Evolutionary conservation across 2,888 invertebrate species (phyloP).

Genomic region (Empis livida): DNA sequence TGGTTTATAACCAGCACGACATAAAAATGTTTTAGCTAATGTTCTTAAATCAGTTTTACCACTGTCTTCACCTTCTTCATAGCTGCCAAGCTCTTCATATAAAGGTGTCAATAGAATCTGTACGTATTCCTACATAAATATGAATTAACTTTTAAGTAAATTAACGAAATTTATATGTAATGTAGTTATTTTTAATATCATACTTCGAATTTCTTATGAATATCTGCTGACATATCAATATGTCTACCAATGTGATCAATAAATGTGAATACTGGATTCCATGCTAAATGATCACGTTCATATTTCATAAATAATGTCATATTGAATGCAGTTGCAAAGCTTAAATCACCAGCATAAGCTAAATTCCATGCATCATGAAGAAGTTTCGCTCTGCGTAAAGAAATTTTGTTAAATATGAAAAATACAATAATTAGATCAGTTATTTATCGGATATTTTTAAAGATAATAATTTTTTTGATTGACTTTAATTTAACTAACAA

Average conservation of each 20-base stretch:
- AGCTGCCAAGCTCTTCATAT: slow-evolving; percentile 51
- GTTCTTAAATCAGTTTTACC: slow-evolving; percentile 55
- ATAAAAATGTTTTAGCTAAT: slow-evolving; percentile 57
- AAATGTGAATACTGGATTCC: slow-evolving; percentile 74
- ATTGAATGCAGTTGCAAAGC: slow-evolving; percentile 61
- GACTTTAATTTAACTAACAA: too few relatives aligned
- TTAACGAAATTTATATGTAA: not conserved
- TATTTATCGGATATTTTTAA: too few relatives aligned
- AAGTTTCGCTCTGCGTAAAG: slow-evolving; percentile 57
- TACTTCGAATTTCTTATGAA: slow-evolving; percentile 62
- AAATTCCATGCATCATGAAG: slow-evolving; percentile 68
- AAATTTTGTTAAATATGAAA: too few relatives aligned
- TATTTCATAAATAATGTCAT: slow-evolving; percentile 64
- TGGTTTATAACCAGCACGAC: slow-evolving; percentile 60
- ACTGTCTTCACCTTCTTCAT: slow-evolving; percentile 45
- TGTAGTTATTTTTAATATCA: slow-evolving; percentile 12
- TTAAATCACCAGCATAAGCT: slow-evolving; percentile 63
- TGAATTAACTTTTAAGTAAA: not conserved
- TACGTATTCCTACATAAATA: slow-evolving; percentile 48
- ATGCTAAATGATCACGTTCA: slow-evolving; percentile 62
- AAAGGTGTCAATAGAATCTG: slow-evolving; percentile 54
- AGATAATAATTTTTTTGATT: too few relatives aligned
- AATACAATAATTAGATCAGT: too few relatives aligned
- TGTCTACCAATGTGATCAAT: slow-evolving; percentile 68
- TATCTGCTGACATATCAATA: slow-evolving; percentile 46